Conservation (phyloP, 2,113 vertebrate genomes). For the Charadrius vociferus region DNA sequence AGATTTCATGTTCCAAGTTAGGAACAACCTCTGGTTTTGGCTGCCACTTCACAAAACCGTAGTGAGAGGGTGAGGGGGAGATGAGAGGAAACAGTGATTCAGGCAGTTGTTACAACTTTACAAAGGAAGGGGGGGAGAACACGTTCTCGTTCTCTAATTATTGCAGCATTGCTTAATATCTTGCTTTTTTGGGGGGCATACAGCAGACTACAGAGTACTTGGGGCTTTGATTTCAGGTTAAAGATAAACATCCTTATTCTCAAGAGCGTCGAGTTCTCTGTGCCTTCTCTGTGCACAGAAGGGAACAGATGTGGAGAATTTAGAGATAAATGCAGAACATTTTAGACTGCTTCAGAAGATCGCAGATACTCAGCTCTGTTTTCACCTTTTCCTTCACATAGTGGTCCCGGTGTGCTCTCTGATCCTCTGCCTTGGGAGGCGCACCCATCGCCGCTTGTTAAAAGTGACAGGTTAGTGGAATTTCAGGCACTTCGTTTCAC, state of each 20-base stretch:
- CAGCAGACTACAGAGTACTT: background rate
- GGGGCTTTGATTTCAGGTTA: background rate
- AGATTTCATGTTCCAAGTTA: background rate
- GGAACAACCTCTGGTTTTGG: background rate
- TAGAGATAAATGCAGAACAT: background rate
- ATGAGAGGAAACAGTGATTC: background rate
- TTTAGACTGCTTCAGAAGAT: background rate
- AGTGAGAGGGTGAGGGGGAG: background rate
- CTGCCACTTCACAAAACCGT: background rate
- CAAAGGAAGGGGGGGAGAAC: background rate
- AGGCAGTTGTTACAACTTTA: background rate
- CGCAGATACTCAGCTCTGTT: background rate
- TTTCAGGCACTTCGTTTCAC: constrained; percentile 8
- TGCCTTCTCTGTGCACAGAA: background rate
- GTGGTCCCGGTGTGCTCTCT: background rate
- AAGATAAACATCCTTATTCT: background rate
- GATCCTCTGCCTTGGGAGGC: background rate
- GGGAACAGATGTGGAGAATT: background rate
- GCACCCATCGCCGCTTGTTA: background rate
- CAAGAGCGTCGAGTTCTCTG: background rate
- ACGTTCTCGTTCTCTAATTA: background rate
- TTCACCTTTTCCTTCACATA: background rate
- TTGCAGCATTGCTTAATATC: background rate
- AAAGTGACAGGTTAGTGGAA: constrained; percentile 30
- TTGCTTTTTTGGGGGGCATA: background rate